Conservation (phyloP, 2,113 vertebrate species). For the Clarias macrocephalus region DNA sequence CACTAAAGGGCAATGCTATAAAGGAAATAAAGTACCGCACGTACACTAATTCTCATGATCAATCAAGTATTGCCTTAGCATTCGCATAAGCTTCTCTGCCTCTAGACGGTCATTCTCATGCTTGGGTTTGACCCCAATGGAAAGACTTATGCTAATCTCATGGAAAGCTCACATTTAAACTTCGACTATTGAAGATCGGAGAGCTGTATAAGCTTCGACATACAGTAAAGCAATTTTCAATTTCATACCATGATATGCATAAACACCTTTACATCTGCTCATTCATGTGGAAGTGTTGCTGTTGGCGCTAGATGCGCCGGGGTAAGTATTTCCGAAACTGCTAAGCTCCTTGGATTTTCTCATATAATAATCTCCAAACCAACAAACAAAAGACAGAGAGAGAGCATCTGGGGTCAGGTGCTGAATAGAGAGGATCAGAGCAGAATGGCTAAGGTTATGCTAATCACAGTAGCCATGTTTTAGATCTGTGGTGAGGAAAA, state of each 20-base stretch:
- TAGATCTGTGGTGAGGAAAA: neutral
- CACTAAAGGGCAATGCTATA: slow-evolving; percentile 28
- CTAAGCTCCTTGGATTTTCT: neutral
- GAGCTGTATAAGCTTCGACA: neutral
- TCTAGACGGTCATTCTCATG: neutral
- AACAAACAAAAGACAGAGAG: neutral
- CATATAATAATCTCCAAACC: neutral
- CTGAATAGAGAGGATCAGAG: neutral
- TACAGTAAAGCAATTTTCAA: neutral
- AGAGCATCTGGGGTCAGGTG: neutral
- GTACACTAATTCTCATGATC: slow-evolving; percentile 32
- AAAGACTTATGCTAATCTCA: neutral
- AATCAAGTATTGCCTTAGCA: slow-evolving; percentile 12
- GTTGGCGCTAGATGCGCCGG: too few species aligned
- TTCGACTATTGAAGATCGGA: neutral
- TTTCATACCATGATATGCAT: too few species aligned
- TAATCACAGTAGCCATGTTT: neutral
- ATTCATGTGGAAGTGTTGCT: neutral
- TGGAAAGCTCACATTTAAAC: neutral
- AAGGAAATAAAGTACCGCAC: slow-evolving; percentile 22
- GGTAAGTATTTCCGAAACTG: neutral
- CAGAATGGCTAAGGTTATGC: neutral
- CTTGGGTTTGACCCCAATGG: neutral
- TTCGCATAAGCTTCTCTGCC: slow-evolving; percentile 9
- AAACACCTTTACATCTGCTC: too few species aligned